Evolutionary conservation across 2,113 vertebrate genomes (phyloP).

Genomic region (Marcusenius ussheri): DNA sequence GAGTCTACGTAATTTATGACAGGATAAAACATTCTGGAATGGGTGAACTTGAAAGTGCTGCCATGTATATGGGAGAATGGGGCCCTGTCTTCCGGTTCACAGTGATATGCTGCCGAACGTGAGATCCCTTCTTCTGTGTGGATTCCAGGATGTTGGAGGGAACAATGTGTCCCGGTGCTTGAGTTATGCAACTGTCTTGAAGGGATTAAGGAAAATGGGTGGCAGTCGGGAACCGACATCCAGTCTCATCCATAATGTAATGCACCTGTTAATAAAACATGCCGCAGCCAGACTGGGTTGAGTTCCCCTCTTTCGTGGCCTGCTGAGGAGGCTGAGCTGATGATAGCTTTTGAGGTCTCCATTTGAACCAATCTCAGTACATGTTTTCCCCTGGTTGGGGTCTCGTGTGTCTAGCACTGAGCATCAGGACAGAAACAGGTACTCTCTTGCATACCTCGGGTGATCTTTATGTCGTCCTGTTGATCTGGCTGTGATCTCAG

Average conservation of each 20-base stretch:
- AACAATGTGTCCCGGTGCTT: constrained; percentile 47
- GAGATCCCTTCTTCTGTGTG: neutral
- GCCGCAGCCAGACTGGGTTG: constrained; percentile 52
- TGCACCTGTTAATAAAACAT: constrained; percentile 63
- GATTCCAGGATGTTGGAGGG: constrained; percentile 11
- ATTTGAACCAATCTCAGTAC: neutral
- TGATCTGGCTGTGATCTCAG: neutral
- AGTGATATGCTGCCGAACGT: neutral
- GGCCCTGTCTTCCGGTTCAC: neutral
- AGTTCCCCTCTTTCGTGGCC: neutral
- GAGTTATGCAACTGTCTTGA: constrained; percentile 50
- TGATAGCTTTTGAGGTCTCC: neutral
- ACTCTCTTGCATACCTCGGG: neutral
- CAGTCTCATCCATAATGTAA: constrained; percentile 51
- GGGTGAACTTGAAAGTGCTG: neutral
- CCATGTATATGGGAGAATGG: neutral
- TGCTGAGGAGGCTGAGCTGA: neutral
- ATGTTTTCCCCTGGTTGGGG: neutral
- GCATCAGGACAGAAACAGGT: neutral
- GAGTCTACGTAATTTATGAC: neutral
- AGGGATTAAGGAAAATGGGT: constrained; percentile 42
- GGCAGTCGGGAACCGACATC: constrained; percentile 39
- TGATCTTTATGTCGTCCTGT: neutral
- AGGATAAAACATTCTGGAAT: neutral
- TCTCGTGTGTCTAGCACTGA: neutral